A percentile compares a stretch with the other conserved stretches of the same genome.
These are phyloP conservation scores for Proctacanthus coquilletti DNA, from an alignment of 1,140 invertebrate genomes.

Conservation along the genomic window DNA sequence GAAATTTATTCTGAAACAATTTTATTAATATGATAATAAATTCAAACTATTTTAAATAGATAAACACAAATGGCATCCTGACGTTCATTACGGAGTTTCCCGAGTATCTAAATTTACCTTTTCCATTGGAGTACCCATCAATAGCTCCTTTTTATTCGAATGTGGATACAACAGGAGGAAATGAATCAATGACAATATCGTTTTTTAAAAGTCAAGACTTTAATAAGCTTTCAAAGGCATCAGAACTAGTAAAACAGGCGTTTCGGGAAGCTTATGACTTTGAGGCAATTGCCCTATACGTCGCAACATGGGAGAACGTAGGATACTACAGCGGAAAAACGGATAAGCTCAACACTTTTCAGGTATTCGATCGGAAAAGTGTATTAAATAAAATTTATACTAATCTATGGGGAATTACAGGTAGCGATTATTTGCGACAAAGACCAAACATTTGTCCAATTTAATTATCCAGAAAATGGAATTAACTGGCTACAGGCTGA, in stretches of 20 bases:
- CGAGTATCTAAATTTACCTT: conserved; percentile 70
- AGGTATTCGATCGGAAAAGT: conserved; percentile 14
- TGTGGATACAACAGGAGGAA: conserved; percentile 55
- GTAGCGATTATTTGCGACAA: conserved; percentile 69
- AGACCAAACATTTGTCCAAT: conserved; percentile 62
- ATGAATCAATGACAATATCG: conserved; percentile 49
- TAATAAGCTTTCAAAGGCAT: conserved; percentile 45
- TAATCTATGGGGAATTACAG: conserved; percentile 49
- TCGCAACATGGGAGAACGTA: conserved; percentile 58
- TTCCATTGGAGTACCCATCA: conserved; percentile 77
- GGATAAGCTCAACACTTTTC: conserved; percentile 39
- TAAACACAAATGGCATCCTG: conserved; percentile 83
- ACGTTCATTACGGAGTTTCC: conserved; percentile 77
- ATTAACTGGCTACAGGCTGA: conserved; percentile 81
- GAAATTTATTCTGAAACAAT: not conserved
- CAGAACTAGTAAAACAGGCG: conserved; percentile 46
- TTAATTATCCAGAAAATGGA: conserved; percentile 73
- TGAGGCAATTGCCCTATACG: conserved; percentile 35
- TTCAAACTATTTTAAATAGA: conserved; percentile 39
- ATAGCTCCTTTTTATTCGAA: conserved; percentile 86
- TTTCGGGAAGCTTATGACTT: conserved; percentile 57
- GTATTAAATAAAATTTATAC: conserved; percentile 1
- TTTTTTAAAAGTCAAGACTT: conserved; percentile 59
- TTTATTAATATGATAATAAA: not conserved
- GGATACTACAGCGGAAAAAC: conserved; percentile 33